Percentiles rank a stretch among this genome's conserved stretches.
Evolutionary conservation across 2,797 vertebrate genomes (phyloP).

Genomic region (Helicolenus hilgendorfi): DNA sequence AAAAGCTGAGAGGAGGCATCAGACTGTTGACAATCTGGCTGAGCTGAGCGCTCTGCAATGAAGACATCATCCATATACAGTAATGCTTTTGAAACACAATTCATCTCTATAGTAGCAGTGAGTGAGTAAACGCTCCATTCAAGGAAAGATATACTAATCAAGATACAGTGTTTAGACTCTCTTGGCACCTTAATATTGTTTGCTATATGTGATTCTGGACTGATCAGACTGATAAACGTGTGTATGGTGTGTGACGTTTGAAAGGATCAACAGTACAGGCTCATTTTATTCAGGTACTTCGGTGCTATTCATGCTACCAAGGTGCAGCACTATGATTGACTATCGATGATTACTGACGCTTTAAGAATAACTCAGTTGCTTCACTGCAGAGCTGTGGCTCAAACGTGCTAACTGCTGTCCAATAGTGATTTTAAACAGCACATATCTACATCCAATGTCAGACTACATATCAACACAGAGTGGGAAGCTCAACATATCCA

Average conservation of each 20-base stretch:
- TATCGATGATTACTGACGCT: neutral
- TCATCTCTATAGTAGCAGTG: neutral
- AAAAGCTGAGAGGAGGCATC: constrained; percentile 92
- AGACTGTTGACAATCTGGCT: constrained; percentile 95
- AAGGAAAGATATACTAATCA: neutral
- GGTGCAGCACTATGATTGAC: neutral
- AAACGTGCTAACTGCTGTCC: neutral
- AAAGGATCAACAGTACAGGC: neutral
- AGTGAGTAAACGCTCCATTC: neutral
- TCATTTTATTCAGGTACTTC: neutral
- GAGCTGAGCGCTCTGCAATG: constrained; percentile 94
- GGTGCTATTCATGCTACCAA: neutral
- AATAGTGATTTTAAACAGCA: neutral
- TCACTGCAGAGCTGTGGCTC: neutral
- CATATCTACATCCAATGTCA: neutral
- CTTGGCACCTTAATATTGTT: neutral
- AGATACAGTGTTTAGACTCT: neutral
- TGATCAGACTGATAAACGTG: neutral
- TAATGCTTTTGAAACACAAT: neutral
- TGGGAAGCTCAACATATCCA: neutral
- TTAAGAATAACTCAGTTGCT: neutral
- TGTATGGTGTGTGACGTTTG: neutral
- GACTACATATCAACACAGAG: neutral
- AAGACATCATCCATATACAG: constrained; percentile 32
- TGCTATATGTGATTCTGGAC: neutral